Conservation (phyloP, 2,888 invertebrate genomes). For the Flexamia atlantica region DNA sequence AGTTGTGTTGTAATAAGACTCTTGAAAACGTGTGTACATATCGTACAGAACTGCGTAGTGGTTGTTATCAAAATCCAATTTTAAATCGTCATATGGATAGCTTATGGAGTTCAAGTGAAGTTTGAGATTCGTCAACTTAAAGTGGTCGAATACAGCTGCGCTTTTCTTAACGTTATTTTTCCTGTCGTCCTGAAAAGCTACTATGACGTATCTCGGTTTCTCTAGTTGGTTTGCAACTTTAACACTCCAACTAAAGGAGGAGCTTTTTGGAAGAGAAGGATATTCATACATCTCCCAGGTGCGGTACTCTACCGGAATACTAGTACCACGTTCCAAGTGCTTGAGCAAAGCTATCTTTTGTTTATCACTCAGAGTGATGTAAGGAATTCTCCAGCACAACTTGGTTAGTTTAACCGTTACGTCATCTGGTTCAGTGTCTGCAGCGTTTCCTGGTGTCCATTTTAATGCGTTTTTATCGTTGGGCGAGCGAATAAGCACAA, state of each 20-base stretch:
- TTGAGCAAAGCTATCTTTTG: constrained; percentile 5
- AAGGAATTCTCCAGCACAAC: constrained; percentile 67
- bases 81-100: constrained; percentile 32
- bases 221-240: constrained; percentile 8
- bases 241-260: constrained; percentile 22
- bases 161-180: constrained; percentile 15
- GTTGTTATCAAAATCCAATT: background rate
- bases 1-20: constrained; percentile 63
- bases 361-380: constrained; percentile 7
- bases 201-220: constrained; percentile 34
- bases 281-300: constrained; percentile 13
- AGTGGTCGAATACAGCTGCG: constrained; percentile 29
- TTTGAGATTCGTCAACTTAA: background rate
- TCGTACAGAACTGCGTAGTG: constrained; percentile 4
- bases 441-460: constrained; percentile 2
- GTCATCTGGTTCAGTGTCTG: background rate
- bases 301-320: constrained; percentile 16
- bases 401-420: constrained; percentile 66
- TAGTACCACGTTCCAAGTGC: background rate
- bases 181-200: constrained; percentile 19
- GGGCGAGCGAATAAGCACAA: constrained; percentile 70
- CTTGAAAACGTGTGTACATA: constrained; percentile 41
- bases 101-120: constrained; percentile 28
- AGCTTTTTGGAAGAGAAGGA: background rate
- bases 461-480: constrained; percentile 70